Percentiles rank a stretch among this genome's conserved stretches.
These are phyloP conservation scores for Corythornis cristatus DNA, from an alignment of 2,113 vertebrate genomes.

Conservation along the genomic window DNA sequence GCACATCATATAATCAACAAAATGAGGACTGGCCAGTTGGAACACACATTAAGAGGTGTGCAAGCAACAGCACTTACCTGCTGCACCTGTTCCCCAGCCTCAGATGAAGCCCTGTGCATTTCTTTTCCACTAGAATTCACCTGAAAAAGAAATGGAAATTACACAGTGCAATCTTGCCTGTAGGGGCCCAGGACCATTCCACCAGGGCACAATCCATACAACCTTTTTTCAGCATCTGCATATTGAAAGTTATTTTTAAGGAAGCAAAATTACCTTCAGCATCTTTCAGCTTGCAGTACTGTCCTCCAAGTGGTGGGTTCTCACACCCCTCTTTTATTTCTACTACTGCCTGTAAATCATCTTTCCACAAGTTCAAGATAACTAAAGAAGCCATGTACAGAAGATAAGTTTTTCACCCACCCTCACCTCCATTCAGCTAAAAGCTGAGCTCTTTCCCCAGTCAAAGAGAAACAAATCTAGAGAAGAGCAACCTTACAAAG, in stretches of 20 bases:
- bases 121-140: background rate
- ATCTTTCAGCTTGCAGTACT: background rate
- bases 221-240: background rate
- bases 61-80: background rate
- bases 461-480: background rate
- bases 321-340: background rate
- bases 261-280: background rate
- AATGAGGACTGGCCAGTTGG: background rate
- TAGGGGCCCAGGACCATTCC: background rate
- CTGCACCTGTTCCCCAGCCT: too few relatives aligned
- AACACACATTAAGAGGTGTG: fast-evolving
- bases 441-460: background rate
- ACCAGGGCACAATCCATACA: background rate
- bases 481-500: background rate
- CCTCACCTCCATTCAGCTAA: background rate
- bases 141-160: background rate
- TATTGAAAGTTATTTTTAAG: background rate
- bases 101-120: fast-evolving
- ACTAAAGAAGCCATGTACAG: background rate
- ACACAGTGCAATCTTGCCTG: background rate
- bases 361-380: background rate
- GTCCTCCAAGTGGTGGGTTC: background rate
- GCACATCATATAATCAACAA: background rate
- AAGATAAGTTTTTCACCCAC: background rate
- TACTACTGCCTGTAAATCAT: background rate